phyloP scores from a whole-genome alignment of 2,888 invertebrate genomes.

The Monopis laevigella region DNA sequence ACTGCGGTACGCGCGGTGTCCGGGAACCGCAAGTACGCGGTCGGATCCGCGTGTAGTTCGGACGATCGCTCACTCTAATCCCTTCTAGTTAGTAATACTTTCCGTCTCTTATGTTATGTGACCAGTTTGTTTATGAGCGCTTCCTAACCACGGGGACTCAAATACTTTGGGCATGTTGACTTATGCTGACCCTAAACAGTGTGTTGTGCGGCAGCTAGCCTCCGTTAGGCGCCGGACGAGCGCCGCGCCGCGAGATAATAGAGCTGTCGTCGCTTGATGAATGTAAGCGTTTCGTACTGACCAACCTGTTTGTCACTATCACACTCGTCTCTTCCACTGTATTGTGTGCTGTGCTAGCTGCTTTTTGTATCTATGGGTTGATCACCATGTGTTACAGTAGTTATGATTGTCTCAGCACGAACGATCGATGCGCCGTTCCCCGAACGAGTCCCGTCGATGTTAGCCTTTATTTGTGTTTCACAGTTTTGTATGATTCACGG shows the following conservation, averaged over 20 bases:
- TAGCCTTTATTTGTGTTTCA: constrained; percentile 1
- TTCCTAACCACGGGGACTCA: constrained; percentile 60
- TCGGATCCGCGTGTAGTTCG: constrained; percentile 41
- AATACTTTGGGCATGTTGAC: constrained; percentile 65
- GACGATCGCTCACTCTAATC: constrained; percentile 49
- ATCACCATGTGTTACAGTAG: constrained; percentile 58
- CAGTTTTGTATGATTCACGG: constrained; percentile 8
- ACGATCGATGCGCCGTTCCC: constrained; percentile 20
- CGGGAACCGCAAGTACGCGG: not conserved
- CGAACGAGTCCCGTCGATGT: not conserved
- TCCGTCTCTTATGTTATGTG: constrained; percentile 47
- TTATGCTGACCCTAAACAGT: constrained; percentile 51
- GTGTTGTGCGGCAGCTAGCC: no score
- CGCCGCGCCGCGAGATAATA: constrained; percentile 41
- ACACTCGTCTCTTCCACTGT: constrained; percentile 65
- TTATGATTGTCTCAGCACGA: constrained; percentile 53
- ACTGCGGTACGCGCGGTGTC: not conserved
- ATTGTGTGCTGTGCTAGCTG: constrained; percentile 67
- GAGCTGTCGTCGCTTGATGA: constrained; percentile 61
- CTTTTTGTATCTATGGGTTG: constrained; percentile 65
- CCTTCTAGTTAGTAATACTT: constrained; percentile 41
- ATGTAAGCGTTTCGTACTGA: constrained; percentile 63
- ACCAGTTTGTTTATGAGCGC: constrained; percentile 47
- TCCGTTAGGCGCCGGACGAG: no score
- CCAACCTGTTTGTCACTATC: constrained; percentile 62